A percentile compares a stretch with the other conserved stretches of the same genome.
Evolutionary conservation across 2,113 vertebrate species (phyloP).

Genomic region (Myocastor coypus): DNA sequence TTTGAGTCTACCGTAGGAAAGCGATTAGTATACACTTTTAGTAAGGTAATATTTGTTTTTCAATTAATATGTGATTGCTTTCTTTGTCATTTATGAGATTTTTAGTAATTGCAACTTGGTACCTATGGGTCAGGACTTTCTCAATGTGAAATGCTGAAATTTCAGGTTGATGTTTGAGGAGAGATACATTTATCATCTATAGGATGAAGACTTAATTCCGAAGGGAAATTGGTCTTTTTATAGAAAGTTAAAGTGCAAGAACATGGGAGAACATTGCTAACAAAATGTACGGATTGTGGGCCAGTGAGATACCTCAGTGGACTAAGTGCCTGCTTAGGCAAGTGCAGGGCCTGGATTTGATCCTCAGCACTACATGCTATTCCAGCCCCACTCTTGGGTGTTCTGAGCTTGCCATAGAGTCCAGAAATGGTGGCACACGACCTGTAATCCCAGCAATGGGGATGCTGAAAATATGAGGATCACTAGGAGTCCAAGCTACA

Average conservation of each 20-base stretch:
- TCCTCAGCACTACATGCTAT: too few relatives aligned
- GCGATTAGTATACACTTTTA: background rate
- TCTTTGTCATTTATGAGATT: background rate
- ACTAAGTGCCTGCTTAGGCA: too few relatives aligned
- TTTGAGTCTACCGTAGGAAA: background rate
- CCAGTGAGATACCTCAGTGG: too few relatives aligned
- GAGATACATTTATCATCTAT: background rate
- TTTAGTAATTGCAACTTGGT: background rate
- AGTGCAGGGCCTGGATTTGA: too few relatives aligned
- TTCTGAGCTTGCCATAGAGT: too few relatives aligned
- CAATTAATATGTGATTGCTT: background rate
- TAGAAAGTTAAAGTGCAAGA: background rate
- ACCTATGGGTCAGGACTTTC: background rate
- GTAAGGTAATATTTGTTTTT: background rate
- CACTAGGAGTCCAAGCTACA: too few relatives aligned
- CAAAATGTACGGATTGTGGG: background rate
- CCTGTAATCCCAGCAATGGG: too few relatives aligned
- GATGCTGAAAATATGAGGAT: too few relatives aligned
- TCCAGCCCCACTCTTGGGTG: too few relatives aligned
- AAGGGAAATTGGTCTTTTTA: background rate
- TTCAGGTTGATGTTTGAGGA: background rate
- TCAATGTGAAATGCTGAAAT: background rate
- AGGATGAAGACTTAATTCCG: background rate
- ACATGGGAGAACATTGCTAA: background rate
- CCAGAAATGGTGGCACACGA: too few relatives aligned